Evolutionary conservation across 2,797 vertebrate genomes (phyloP).

Genomic region (Paratrypauchen microcephalus): DNA sequence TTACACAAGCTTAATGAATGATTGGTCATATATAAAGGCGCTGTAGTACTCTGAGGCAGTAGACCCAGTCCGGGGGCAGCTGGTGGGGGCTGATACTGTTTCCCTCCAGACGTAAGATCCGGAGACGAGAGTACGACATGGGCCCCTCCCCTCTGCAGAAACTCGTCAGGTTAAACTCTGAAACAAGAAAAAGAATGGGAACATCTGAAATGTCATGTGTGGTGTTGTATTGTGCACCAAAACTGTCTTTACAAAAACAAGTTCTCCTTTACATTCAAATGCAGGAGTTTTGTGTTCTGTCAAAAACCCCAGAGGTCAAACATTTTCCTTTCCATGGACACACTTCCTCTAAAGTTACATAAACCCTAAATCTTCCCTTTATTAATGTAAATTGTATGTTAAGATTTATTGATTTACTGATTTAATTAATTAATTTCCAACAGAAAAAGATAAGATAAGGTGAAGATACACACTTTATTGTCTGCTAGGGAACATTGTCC

Average conservation of each 20-base stretch:
- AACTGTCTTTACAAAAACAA: background rate
- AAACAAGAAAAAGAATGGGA: conserved; percentile 18
- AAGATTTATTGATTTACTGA: too few relatives aligned
- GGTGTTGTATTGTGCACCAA: background rate
- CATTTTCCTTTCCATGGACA: background rate
- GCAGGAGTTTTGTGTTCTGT: background rate
- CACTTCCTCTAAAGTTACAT: background rate
- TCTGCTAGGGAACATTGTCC: too few relatives aligned
- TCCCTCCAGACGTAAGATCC: conserved; percentile 77
- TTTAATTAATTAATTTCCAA: too few relatives aligned
- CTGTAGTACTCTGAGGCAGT: conserved; percentile 74
- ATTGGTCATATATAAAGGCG: conserved; percentile 71
- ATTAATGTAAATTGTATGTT: background rate
- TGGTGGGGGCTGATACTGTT: conserved; percentile 73
- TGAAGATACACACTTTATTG: too few relatives aligned
- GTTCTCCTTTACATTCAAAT: background rate
- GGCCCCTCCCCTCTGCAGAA: conserved; percentile 76
- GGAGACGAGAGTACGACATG: conserved; percentile 74
- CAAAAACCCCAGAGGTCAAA: background rate
- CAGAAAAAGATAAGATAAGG: too few relatives aligned
- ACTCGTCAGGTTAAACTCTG: conserved; percentile 77
- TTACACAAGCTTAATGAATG: too few relatives aligned
- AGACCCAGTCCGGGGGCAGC: conserved; percentile 76
- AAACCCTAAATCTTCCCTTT: background rate
- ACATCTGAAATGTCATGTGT: background rate